Conservation (phyloP, 2,888 invertebrate genomes). For the Xestoiulus laeticollis region DNA sequence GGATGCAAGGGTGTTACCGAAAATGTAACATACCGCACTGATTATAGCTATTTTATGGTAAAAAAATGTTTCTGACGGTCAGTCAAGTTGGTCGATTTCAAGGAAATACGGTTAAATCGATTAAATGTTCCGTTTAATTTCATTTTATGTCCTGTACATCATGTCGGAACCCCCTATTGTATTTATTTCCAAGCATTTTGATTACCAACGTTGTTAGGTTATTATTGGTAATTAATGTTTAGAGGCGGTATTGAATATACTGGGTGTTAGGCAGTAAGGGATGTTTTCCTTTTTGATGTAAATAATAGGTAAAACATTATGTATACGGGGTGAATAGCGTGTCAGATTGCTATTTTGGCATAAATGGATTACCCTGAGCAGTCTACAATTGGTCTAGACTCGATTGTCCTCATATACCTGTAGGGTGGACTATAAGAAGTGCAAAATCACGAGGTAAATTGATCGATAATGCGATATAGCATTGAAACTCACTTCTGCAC, state of each 20-base stretch:
- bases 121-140: constrained; percentile 10
- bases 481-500: neutral
- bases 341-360: neutral
- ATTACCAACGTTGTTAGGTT: neutral
- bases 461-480: neutral
- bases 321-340: neutral
- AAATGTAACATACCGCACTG: neutral
- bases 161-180: neutral
- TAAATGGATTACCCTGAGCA: neutral
- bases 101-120: constrained; percentile 20
- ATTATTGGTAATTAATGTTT: neutral
- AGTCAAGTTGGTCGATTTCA: neutral
- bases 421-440: neutral
- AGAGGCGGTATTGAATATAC: neutral
- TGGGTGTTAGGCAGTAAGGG: neutral
- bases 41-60: neutral
- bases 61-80: neutral
- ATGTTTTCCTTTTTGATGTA: neutral
- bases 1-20: neutral
- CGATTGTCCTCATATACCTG: neutral
- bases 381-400: neutral
- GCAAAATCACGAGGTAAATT: neutral
- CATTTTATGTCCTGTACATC: neutral
- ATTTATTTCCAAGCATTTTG: neutral
- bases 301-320: neutral